Base-by-base conservation (phyloP, 1,140 invertebrate species). In the Cotesia vestalis region DNA sequence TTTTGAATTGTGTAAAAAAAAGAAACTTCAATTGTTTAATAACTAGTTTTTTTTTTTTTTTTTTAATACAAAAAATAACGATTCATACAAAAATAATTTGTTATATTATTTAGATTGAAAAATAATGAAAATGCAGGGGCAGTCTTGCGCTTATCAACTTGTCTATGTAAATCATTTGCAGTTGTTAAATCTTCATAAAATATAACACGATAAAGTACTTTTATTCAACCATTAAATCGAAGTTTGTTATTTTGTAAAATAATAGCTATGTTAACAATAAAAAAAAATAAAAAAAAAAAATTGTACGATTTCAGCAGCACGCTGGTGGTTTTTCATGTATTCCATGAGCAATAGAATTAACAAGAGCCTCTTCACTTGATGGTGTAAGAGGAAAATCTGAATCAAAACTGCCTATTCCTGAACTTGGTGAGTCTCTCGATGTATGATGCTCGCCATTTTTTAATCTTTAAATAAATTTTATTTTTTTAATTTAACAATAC, bases 291-390 rank as follows among this genome's bases (percentile, higher is more conserved):
- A 27, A 27, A 27, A 27, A 27, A 27, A 27, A 2, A 27, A 14
- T 14, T 12, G 14, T 66, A 4, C 0, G 5, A 36, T 20, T 40
- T 71, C 84, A 90, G 78, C 89, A 91, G 78, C 91, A 92, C 73
- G 88, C 89, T 73, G 84, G 83, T 12, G 82, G 84, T 36, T 81
- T 87, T 75, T 90, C 90, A 12, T 85, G 79, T 70, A 90, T 88
- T 1, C 89, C 91, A 66, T 90, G 88, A 4, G 91, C 91, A 62
- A 91, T 89, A 77, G 88, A 89, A 62, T 78, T 79, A 51, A 80
- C 62, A 52, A 80, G 62, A 11, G 72, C 74, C 74, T 84, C 84
- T 71, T 84, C 85, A 63, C 76, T 74, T 0, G 79, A 79, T 34
- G 84, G 83, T 3, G 38, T 73, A 36, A 76, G n/a, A 71, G 75